Percentiles rank a stretch among this genome's conserved stretches.
phyloP scores from a whole-genome alignment of 2,797 vertebrate species.

The Morus bassanus region DNA sequence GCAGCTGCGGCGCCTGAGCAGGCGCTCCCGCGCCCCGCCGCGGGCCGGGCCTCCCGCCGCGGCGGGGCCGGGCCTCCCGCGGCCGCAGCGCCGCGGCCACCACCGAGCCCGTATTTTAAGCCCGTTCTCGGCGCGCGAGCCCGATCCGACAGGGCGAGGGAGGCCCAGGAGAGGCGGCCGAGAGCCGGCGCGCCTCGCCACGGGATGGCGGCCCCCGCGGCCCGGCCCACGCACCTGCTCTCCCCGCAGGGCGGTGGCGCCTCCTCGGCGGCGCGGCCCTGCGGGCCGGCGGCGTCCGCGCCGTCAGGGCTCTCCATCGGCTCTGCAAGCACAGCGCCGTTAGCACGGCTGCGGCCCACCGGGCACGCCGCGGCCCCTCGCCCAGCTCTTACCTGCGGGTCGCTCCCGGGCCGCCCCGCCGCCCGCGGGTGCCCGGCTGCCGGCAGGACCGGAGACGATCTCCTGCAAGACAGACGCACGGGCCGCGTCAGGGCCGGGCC shows the following conservation, averaged over 20 bases:
- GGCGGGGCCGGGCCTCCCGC: background rate
- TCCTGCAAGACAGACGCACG: slow-evolving; percentile 74
- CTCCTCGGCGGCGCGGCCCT: slow-evolving; percentile 51
- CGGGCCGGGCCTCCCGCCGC: background rate
- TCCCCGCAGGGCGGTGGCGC: slow-evolving; percentile 33
- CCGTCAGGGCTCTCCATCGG: slow-evolving; percentile 25
- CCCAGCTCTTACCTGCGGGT: slow-evolving; percentile 35
- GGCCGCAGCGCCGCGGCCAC: background rate
- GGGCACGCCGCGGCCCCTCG: background rate
- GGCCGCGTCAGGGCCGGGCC: background rate
- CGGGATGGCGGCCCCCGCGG: background rate
- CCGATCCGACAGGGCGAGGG: background rate
- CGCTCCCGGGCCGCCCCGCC: background rate
- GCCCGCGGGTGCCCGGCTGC: slow-evolving; percentile 34
- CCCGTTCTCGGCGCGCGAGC: background rate
- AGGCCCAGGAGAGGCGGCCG: background rate
- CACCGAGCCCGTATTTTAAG: background rate
- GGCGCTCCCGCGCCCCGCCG: no score
- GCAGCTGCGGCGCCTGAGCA: background rate
- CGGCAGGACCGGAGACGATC: slow-evolving; percentile 75
- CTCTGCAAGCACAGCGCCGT: background rate
- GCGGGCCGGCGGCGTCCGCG: background rate
- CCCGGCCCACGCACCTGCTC: slow-evolving; percentile 55
- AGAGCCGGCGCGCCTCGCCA: background rate
- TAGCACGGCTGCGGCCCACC: background rate